Conservation (phyloP, 2,797 vertebrate species). For the Alosa sapidissima region DNA sequence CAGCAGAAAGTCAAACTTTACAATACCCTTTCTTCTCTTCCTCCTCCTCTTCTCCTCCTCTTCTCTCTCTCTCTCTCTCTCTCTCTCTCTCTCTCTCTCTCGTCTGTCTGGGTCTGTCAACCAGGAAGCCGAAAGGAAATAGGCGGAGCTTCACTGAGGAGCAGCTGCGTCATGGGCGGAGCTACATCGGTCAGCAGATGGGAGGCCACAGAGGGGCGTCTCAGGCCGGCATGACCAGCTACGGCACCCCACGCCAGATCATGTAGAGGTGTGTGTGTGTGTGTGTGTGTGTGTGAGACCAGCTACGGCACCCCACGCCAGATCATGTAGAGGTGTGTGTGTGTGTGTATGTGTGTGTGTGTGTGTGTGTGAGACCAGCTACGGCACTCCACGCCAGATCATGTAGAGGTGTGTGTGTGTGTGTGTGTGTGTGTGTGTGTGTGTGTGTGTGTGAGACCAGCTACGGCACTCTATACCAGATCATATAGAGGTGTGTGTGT, state of each 20-base stretch:
- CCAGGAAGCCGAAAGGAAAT: constrained; percentile 83
- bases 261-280: constrained; percentile 64
- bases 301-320: constrained; percentile 45
- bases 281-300: not conserved
- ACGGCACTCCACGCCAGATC: constrained; percentile 83
- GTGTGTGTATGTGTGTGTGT: constrained; percentile 1
- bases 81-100: not conserved
- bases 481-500: no score
- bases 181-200: constrained; percentile 84
- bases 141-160: constrained; percentile 84
- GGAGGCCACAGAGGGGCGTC: constrained; percentile 85
- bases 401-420: constrained; percentile 60
- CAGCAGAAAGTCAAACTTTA: not conserved
- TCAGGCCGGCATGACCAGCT: constrained; percentile 84
- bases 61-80: not conserved
- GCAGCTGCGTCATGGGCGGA: constrained; percentile 83
- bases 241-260: constrained; percentile 84
- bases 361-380: constrained; percentile 69
- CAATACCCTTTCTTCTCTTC: not conserved
- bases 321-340: constrained; percentile 18
- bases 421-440: no score
- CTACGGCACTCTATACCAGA: constrained; percentile 44
- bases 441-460: constrained; percentile 7
- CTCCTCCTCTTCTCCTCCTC: no score
- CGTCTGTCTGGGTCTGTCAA: not conserved